Evolutionary conservation across 2,888 invertebrate genomes (phyloP).

Genomic region (Ennomos erosarius): DNA sequence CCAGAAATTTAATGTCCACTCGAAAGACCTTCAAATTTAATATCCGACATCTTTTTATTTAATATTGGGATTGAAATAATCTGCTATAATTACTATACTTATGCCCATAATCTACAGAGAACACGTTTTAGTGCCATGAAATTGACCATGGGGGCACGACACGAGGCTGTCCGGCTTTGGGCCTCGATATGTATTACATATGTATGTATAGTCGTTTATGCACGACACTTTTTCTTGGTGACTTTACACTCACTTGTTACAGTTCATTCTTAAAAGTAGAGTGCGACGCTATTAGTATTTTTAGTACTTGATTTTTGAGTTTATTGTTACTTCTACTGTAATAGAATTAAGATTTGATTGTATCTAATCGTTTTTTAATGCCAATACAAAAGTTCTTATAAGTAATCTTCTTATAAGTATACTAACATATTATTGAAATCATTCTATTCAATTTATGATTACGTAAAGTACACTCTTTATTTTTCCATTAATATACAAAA

Average conservation of each 20-base stretch:
- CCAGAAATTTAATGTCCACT: conserved; percentile 34
- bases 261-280: conserved; percentile 22
- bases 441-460: no score
- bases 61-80: conserved; percentile 27
- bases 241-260: conserved; percentile 36
- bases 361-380: no score
- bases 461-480: no score
- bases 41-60: conserved; percentile 25
- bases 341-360: no score
- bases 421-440: no score
- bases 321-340: no score
- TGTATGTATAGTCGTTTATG: conserved; percentile 17
- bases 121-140: conserved; percentile 59
- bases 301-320: no score
- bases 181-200: conserved; percentile 43
- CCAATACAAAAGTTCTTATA: no score
- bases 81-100: conserved; percentile 36
- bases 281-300: conserved; percentile 17
- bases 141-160: conserved; percentile 67
- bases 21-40: conserved; percentile 35
- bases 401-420: no score
- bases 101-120: conserved; percentile 34
- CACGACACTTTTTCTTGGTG: conserved; percentile 37
- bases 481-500: no score
- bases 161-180: conserved; percentile 58